Percentiles rank a stretch among this genome's conserved stretches.
Evolutionary conservation across 1,140 invertebrate genomes (phyloP).

Genomic region (Plutomurus gul): DNA sequence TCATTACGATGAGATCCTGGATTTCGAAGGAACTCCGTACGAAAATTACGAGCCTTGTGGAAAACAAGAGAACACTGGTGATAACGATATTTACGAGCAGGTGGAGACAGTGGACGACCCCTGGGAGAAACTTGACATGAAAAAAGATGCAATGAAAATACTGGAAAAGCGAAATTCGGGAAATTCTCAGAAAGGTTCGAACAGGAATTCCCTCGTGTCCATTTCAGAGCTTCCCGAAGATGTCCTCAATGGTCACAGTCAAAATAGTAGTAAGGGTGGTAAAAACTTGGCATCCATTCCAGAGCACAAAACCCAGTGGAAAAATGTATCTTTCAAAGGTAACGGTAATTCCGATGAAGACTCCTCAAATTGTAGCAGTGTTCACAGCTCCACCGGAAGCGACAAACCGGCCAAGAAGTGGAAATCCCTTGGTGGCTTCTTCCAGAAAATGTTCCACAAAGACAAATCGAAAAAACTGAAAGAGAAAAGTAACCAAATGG

Average conservation of each 20-base stretch:
- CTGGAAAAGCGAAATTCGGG: neutral
- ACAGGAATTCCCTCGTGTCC: conserved; percentile 37
- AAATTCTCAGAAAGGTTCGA: neutral
- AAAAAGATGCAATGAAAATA: neutral
- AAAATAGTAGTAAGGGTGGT: neutral
- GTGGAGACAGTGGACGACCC: conserved; percentile 16
- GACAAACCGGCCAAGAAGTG: conserved; percentile 1
- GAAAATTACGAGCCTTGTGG: conserved; percentile 31
- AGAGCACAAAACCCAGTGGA: neutral
- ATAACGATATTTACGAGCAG: conserved; percentile 35
- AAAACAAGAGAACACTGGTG: neutral
- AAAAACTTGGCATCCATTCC: neutral
- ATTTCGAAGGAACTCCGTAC: conserved; percentile 26
- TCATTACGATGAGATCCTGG: conserved; percentile 39
- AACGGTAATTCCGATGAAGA: conserved; percentile 12
- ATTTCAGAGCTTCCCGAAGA: conserved; percentile 46
- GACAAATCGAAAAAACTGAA: conserved; percentile 34
- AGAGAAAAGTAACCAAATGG: neutral
- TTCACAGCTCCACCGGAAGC: neutral
- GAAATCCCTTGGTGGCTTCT: conserved; percentile 38
- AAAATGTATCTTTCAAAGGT: neutral
- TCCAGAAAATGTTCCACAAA: conserved; percentile 51
- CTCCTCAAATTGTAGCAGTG: conserved; percentile 2
- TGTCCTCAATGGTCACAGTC: neutral
- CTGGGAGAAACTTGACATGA: conserved; percentile 12